Base-by-base conservation (phyloP, 2,113 vertebrate species). In the Suncus etruscus region DNA sequence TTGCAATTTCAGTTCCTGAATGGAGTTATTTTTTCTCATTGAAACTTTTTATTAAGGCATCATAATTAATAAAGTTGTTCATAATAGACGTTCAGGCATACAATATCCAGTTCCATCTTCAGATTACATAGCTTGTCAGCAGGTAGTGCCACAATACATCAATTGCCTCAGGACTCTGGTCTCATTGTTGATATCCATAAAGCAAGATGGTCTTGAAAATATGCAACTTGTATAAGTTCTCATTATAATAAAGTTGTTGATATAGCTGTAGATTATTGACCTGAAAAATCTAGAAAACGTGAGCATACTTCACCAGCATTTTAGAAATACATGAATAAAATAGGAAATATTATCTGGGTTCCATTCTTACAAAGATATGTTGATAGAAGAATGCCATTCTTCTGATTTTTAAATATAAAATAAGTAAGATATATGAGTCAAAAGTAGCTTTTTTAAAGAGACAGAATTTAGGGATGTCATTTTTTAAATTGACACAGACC, bases 91-190 rank as follows among this genome's bases (percentile, higher is more conserved):
- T 15, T 54, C 12, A 14, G 11, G 18, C 54, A 15, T 54, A 54
- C 51, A 54, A n/a, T 54, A 15, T 54, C 51, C 51, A 29, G 89
- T 58, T 89, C 11, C 76, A 74, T 39, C 16, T 92, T 93, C 66
- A 86, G 73, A 95, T 93, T 76, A 61, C 27, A 24, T 61, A 76
- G 24, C 11, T 93, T 89, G 58, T 93, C 85, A 89, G 81, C 82
- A 96, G 90, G 82, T 73, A 87, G 93, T 92, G 85, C 87, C 74
- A 94, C 82, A 70, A 89, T 65, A 91, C 70, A 88, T 48, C 11
- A 45, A 31, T 84, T 77, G 69, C 54, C 72, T 9, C 20, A n/a
- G 81, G 70, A 27, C 10, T 86, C n/a, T 77, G 74, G 39, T 69
- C 24, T 90, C 32, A 63, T 20, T 73, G 61, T 79, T 86, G 86